Evolutionary conservation across 1,140 invertebrate species (phyloP).

Genomic region (Reticulitermes speratus): DNA sequence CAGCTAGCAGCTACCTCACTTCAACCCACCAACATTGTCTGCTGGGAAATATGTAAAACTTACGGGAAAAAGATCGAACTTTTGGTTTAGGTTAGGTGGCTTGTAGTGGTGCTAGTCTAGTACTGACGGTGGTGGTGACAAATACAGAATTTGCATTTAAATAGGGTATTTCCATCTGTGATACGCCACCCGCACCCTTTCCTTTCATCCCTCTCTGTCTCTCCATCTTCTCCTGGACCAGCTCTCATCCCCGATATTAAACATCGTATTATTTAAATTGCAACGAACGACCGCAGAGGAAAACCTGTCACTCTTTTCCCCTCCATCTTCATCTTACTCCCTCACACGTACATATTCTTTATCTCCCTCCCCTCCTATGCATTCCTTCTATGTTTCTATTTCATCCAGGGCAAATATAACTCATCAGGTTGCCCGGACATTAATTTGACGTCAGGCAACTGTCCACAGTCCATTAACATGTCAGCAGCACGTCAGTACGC

Average conservation of each 20-base stretch:
- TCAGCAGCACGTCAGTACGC: too few relatives aligned
- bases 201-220: conserved; percentile 30
- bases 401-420: neutral
- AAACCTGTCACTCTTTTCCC: neutral
- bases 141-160: conserved; percentile 72
- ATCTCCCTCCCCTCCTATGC: neutral
- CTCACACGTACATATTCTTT: neutral
- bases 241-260: conserved; percentile 28
- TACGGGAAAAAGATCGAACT: conserved; percentile 32
- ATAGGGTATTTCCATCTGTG: conserved; percentile 67
- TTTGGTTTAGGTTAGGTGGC: conserved; percentile 14
- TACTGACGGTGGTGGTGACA: conserved; percentile 49
- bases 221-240: conserved; percentile 26
- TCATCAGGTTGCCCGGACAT: neutral
- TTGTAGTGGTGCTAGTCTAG: conserved; percentile 21
- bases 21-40: neutral
- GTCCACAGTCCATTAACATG: too few relatives aligned
- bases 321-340: neutral
- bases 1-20: neutral
- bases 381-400: neutral
- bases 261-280: conserved; percentile 34
- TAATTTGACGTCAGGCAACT: neutral
- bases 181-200: conserved; percentile 44
- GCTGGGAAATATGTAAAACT: conserved; percentile 30
- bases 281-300: conserved; percentile 22